Evolutionary conservation across 2,113 vertebrate genomes (phyloP).

Genomic region (Halcyon malimbica): DNA sequence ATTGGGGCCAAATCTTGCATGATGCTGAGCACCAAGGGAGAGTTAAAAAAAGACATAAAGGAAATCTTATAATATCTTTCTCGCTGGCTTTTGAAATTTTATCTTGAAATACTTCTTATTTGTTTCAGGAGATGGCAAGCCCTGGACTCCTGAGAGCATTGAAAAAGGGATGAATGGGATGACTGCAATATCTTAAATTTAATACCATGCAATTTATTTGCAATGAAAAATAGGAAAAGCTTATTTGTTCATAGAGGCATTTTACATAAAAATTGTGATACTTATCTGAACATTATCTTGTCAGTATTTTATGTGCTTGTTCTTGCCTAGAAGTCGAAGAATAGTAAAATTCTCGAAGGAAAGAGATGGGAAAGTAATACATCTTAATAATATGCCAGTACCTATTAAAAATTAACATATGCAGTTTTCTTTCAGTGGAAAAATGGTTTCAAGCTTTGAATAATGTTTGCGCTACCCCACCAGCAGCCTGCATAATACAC

Average conservation of each 20-base stretch:
- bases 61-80: constrained; percentile 56
- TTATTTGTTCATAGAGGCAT: neutral
- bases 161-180: neutral
- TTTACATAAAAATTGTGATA: neutral
- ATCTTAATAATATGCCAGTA: neutral
- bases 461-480: neutral
- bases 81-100: constrained; percentile 37
- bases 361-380: neutral
- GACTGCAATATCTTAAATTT: neutral
- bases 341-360: neutral
- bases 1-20: constrained; percentile 67
- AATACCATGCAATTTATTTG: neutral
- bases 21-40: constrained; percentile 25
- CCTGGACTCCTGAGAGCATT: neutral
- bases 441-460: neutral
- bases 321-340: neutral
- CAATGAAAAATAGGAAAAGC: neutral
- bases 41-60: constrained; percentile 58
- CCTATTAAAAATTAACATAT: neutral
- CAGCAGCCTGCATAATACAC: neutral
- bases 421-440: neutral
- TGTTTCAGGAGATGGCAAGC: neutral
- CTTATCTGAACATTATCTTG: neutral
- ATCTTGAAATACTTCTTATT: neutral
- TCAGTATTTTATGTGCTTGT: neutral